phyloP scores from a whole-genome alignment of 2,113 vertebrate genomes.

The Onychostruthus taczanowskii region DNA sequence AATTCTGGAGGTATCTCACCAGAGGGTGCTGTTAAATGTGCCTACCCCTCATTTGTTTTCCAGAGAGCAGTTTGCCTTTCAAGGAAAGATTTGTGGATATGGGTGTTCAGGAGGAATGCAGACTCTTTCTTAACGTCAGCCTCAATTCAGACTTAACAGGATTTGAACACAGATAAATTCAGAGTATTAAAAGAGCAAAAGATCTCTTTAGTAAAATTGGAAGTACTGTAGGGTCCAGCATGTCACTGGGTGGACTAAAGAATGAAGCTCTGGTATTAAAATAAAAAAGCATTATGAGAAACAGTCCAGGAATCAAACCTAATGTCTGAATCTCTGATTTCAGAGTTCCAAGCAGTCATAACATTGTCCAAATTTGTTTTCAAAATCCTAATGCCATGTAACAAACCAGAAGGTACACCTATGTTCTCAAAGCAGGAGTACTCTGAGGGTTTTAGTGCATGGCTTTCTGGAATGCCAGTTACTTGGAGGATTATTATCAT shows the following conservation, averaged over 20 bases:
- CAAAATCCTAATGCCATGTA: not conserved
- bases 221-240: not conserved
- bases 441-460: not conserved
- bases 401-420: not conserved
- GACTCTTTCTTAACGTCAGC: not conserved
- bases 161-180: not conserved
- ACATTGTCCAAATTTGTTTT: not conserved
- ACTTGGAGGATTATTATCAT: not conserved
- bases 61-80: not conserved
- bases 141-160: not conserved
- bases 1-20: not conserved
- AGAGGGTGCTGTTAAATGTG: not conserved
- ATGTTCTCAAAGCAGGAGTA: not conserved
- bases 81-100: not conserved
- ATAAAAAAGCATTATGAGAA: not conserved
- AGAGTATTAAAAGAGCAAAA: not conserved
- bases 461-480: not conserved
- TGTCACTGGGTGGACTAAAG: not conserved
- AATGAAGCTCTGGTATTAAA: not conserved
- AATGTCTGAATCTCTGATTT: not conserved
- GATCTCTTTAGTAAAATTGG: not conserved
- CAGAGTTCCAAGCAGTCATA: not conserved
- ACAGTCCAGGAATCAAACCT: not conserved
- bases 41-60: not conserved
- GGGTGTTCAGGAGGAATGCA: not conserved